Conservation (phyloP, 2,113 vertebrate species). For the Rhinopomastus cyanomelas region DNA sequence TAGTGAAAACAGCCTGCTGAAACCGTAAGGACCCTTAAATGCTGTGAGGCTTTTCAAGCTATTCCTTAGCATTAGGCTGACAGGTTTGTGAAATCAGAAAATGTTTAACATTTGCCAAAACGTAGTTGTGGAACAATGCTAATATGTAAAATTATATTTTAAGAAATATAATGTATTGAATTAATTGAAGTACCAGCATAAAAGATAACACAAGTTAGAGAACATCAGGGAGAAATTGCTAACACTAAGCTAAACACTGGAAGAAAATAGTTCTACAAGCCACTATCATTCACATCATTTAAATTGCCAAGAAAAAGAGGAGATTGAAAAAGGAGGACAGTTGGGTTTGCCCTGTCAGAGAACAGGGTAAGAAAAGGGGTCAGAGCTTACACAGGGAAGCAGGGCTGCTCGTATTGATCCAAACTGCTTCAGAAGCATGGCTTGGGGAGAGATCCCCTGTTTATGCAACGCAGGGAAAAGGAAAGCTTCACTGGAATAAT, state of each 20-base stretch:
- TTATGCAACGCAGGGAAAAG: background rate
- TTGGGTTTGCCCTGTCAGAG: background rate
- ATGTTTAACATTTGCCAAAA: constrained; percentile 58
- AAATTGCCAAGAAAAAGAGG: background rate
- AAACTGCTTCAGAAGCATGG: background rate
- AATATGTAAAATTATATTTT: constrained; percentile 43
- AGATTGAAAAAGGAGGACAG: background rate
- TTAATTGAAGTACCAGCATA: constrained; percentile 40
- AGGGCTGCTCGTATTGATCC: background rate
- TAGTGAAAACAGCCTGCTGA: background rate
- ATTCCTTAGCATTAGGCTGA: background rate
- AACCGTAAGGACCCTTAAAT: constrained; percentile 11
- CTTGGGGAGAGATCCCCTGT: background rate
- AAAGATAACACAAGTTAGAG: constrained; percentile 55
- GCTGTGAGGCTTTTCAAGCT: constrained; percentile 11
- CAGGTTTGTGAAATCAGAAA: constrained; percentile 36
- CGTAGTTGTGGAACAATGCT: constrained; percentile 33
- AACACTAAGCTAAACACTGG: constrained; percentile 13
- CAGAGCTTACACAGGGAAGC: background rate
- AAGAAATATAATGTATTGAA: constrained; percentile 47
- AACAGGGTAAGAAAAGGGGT: background rate
- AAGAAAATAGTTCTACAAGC: background rate
- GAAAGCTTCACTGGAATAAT: background rate
- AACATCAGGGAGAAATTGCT: constrained; percentile 35
- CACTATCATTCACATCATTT: background rate